Evolutionary conservation across 2,797 vertebrate species (phyloP).

Genomic region (Malacoctenus gilli): DNA sequence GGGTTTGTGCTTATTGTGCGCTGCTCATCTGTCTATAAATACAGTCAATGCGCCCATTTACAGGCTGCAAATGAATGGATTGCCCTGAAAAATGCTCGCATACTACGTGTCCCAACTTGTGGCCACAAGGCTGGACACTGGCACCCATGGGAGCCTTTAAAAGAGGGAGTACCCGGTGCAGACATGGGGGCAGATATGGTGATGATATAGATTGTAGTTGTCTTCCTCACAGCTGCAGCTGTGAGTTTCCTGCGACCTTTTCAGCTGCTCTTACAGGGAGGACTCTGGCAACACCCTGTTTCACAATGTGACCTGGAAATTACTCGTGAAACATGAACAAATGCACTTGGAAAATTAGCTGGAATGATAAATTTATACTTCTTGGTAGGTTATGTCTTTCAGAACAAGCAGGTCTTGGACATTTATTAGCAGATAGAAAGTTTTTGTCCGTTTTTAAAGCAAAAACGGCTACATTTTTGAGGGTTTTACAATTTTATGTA

Average conservation of each 20-base stretch:
- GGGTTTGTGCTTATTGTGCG: conserved; percentile 36
- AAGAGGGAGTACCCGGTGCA: not conserved
- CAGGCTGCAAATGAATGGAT: conserved; percentile 9
- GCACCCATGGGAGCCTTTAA: not conserved
- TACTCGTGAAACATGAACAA: too few species aligned
- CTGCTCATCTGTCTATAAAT: conserved; percentile 53
- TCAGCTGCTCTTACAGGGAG: conserved; percentile 25
- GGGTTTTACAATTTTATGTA: too few species aligned
- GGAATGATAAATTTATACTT: too few species aligned
- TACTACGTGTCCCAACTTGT: conserved; percentile 27
- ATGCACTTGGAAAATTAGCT: too few species aligned
- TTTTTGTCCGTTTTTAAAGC: not conserved
- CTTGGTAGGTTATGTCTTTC: too few species aligned
- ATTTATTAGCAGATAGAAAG: too few species aligned
- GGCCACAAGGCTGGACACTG: not conserved
- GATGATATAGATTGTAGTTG: not conserved
- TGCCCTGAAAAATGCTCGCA: conserved; percentile 5
- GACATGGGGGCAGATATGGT: not conserved
- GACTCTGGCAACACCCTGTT: not conserved
- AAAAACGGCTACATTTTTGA: too few species aligned
- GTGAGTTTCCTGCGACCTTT: conserved; percentile 31
- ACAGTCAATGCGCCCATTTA: conserved; percentile 56
- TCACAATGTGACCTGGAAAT: too few species aligned
- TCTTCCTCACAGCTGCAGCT: conserved; percentile 25
- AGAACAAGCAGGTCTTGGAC: too few species aligned